Percentiles rank a stretch among this genome's conserved stretches.
Evolutionary conservation across 2,797 vertebrate genomes (phyloP).

Genomic region (Crax fasciolata): DNA sequence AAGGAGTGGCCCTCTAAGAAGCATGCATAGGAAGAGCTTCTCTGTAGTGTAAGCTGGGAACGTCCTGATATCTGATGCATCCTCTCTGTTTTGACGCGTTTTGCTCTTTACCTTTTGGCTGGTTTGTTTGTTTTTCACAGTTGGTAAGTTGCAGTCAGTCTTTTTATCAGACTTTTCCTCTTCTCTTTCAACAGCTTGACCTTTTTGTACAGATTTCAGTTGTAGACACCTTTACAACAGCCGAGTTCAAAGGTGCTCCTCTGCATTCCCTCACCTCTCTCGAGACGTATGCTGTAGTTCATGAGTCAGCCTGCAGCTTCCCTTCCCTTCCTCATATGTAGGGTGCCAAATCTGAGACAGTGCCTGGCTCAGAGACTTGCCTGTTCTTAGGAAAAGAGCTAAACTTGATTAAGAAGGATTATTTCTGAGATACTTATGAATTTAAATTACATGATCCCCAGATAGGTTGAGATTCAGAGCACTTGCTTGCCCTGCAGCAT

Average conservation of each 20-base stretch:
- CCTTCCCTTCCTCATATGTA: background rate
- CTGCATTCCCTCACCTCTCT: background rate
- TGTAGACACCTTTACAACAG: background rate
- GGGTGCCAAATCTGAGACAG: background rate
- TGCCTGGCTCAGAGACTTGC: background rate
- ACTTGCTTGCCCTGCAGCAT: background rate
- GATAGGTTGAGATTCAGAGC: background rate
- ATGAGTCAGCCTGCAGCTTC: background rate
- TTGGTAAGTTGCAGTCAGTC: background rate
- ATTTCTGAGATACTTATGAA: background rate
- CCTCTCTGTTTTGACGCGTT: background rate
- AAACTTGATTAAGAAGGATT: background rate
- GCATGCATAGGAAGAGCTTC: background rate
- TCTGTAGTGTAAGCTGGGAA: background rate
- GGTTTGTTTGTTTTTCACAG: background rate
- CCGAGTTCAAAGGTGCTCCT: conserved; percentile 20
- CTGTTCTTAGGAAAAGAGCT: background rate
- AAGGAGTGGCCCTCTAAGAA: background rate
- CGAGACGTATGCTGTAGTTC: background rate
- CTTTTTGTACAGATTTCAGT: background rate
- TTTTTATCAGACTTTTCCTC: background rate
- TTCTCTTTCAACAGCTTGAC: background rate
- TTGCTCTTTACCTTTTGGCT: background rate
- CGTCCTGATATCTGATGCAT: background rate
- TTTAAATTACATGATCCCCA: background rate